Conservation (phyloP, 1,140 invertebrate genomes). For the Ceratina calcarata region DNA sequence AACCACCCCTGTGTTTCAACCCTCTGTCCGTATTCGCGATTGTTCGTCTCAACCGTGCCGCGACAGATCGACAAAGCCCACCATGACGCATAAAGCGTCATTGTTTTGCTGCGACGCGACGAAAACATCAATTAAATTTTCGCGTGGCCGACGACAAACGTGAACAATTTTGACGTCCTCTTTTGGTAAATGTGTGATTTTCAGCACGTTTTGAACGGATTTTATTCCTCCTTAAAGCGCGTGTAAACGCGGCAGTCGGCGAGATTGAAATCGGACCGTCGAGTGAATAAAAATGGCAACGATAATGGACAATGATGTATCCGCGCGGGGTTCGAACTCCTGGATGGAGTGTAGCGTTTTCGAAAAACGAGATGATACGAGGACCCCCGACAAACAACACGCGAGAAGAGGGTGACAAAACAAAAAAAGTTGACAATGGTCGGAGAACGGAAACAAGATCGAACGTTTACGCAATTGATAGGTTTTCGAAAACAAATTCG, state of each 20-base stretch:
- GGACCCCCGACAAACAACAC: background rate
- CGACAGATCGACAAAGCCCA: background rate
- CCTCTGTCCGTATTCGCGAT: background rate
- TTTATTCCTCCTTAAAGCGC: too few species aligned
- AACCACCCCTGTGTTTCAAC: too few species aligned
- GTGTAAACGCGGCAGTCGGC: too few species aligned
- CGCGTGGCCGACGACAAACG: background rate
- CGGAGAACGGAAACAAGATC: background rate
- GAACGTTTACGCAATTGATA: constrained; percentile 33
- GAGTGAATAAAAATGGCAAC: background rate
- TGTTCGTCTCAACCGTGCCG: background rate
- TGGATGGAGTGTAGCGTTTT: background rate
- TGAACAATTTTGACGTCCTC: background rate
- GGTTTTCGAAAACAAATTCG: constrained; percentile 34
- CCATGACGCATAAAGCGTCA: constrained; percentile 1
- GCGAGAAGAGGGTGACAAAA: background rate
- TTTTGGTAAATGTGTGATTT: background rate
- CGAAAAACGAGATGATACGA: constrained; percentile 7
- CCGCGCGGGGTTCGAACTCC: too few species aligned
- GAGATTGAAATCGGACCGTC: too few species aligned
- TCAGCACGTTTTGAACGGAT: too few species aligned
- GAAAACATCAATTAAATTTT: constrained; percentile 25
- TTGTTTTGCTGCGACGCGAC: background rate
- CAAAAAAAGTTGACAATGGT: background rate
- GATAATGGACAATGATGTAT: constrained; percentile 13